Percentiles rank a stretch among this genome's conserved stretches.
Evolutionary conservation across 2,113 vertebrate genomes (phyloP).

Genomic region (Caloenas nicobarica): DNA sequence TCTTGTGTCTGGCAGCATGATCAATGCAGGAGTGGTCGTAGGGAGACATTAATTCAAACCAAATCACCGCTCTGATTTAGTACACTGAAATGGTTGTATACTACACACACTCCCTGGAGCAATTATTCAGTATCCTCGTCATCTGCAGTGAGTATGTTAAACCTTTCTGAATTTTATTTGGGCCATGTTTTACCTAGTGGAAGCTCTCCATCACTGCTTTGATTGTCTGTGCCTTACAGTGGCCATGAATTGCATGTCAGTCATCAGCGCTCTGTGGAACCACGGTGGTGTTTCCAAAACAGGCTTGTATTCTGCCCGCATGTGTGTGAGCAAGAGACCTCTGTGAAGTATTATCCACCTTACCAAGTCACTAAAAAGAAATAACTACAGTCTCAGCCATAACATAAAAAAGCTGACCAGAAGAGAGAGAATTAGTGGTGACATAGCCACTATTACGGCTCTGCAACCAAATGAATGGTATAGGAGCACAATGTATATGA

Average conservation of each 20-base stretch:
- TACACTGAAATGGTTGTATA: background rate
- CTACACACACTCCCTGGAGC: background rate
- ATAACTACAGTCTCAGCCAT: background rate
- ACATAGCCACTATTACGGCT: background rate
- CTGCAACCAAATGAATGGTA: background rate
- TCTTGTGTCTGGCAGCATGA: background rate
- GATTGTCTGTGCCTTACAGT: background rate
- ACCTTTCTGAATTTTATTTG: conserved; percentile 11
- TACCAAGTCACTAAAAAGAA: background rate
- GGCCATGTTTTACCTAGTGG: background rate
- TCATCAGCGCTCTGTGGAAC: background rate
- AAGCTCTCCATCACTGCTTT: background rate
- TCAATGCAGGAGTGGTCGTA: background rate
- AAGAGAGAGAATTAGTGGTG: background rate
- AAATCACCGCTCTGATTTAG: background rate
- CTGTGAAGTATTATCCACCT: background rate
- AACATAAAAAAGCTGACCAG: background rate
- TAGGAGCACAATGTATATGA: background rate
- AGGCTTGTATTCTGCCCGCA: background rate
- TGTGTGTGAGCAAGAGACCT: background rate
- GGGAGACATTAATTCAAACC: background rate
- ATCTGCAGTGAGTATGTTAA: conserved; percentile 19
- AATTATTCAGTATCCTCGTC: background rate
- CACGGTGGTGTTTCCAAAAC: background rate
- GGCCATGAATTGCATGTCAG: background rate